Evolutionary conservation across 2,113 vertebrate genomes (phyloP).

Genomic region (Cyanistes caeruleus): DNA sequence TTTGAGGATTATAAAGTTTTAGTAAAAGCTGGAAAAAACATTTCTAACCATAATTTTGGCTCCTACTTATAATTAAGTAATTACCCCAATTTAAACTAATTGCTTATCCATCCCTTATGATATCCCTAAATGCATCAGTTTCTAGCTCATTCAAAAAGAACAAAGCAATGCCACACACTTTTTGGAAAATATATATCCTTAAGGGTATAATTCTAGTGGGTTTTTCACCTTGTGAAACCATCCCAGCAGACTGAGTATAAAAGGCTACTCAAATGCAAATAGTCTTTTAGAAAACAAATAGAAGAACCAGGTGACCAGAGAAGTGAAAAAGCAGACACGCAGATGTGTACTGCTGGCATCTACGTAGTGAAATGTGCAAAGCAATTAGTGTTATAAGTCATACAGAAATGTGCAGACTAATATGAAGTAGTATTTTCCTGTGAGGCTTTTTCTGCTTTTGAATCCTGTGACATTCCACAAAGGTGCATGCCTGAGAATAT

Average conservation of each 20-base stretch:
- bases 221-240: not conserved
- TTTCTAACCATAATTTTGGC: not conserved
- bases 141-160: not conserved
- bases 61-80: not conserved
- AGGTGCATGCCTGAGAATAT: not conserved
- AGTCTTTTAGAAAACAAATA: not conserved
- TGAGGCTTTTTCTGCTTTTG: not conserved
- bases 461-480: not conserved
- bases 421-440: not conserved
- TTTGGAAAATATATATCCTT: not conserved
- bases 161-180: not conserved
- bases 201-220: not conserved
- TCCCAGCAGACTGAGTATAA: not conserved
- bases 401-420: not conserved
- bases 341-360: not conserved
- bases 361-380: not conserved
- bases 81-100: not conserved
- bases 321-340: not conserved
- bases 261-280: not conserved
- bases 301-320: not conserved
- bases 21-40: not conserved
- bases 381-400: not conserved
- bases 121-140: not conserved
- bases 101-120: not conserved
- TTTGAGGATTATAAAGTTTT: not conserved